Base-by-base conservation (phyloP, 1,140 invertebrate genomes). In the Caenorhabditis remanei region DNA sequence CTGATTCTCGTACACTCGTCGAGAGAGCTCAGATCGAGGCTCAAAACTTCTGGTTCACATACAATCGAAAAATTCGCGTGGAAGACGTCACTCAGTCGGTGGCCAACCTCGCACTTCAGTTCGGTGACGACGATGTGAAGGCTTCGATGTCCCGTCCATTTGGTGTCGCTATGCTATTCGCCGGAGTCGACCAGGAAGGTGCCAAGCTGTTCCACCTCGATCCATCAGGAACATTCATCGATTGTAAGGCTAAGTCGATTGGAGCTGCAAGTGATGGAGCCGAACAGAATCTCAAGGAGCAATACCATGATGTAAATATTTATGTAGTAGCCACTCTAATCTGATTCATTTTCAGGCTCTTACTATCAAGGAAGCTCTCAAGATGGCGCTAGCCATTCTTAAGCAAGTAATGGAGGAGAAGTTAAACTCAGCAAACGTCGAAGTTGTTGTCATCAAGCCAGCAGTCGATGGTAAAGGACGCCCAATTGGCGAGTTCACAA, bases 351-450 rank as follows among this genome's bases (percentile, higher is more conserved):
- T 95, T 24, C 94, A 99, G 96, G 96, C 96, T 14, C 97, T 99
- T 96, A 97, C 96, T 0, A 93, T 99, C n/a, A 95, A 96, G 87
- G 97, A 99, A 94, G 98, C 98, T 19, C 95, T 97, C 84, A 97
- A 97, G 91, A 93, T 96, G 53, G 95, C 97, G 4, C 93, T 99
- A 19, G 97, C 96, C 11, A 99, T 99, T 91, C 93, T 99, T 2
- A 99, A 99, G 92, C 98, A 99, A 94, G 98, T 99, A 0, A 99
- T 99, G 98, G 98, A 99, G 93, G 98, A 99, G 93, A 99, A 99
- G 94, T 93, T 99, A 0, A 99, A 96, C 89, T 96, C 97, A 46
- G 97, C 96, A 53, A 99, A 99, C 94, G 97, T 99, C 71, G 98
- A 99, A 94, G 96, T 99, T 19, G 91, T 92, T 83, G 85, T 85